These are phyloP conservation scores for Acrocephalus kingi DNA, from an alignment of 2,113 vertebrate genomes.

Conservation along the genomic window DNA sequence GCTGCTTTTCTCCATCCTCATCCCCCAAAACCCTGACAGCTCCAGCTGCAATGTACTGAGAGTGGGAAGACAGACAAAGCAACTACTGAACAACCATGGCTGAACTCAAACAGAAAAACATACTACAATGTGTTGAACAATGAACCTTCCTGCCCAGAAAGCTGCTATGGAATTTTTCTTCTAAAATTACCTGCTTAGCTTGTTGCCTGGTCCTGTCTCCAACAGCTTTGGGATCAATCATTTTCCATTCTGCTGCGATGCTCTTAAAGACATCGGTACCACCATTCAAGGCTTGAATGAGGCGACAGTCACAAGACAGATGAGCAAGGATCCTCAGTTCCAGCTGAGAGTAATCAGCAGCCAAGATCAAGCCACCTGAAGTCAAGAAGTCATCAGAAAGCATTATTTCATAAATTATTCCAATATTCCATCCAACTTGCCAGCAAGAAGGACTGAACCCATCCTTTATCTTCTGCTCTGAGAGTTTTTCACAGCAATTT, in stretches of 20 bases:
- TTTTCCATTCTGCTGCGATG: slow-evolving; percentile 96
- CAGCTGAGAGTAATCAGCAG: slow-evolving; percentile 95
- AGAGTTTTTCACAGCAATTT: not conserved
- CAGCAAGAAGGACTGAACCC: not conserved
- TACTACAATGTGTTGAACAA: not conserved
- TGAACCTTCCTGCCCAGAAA: not conserved
- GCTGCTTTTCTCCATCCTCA: not conserved
- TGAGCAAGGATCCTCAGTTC: slow-evolving; percentile 95
- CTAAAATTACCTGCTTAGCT: slow-evolving; percentile 88
- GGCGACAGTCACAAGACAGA: slow-evolving; percentile 83
- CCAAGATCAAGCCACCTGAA: slow-evolving; percentile 90
- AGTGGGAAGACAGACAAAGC: not conserved
- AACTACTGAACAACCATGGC: not conserved
- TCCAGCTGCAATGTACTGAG: rapidly evolving
- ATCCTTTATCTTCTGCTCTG: not conserved
- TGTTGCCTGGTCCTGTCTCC: slow-evolving; percentile 87
- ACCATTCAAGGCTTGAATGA: slow-evolving; percentile 85
- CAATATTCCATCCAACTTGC: not conserved
- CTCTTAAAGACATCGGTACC: slow-evolving; percentile 91
- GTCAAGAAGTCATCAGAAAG: not conserved
- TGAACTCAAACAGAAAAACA: not conserved
- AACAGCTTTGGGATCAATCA: slow-evolving; percentile 81
- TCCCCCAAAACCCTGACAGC: not conserved
- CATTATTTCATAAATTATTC: not conserved
- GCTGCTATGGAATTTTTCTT: not conserved